Evolutionary conservation across 2,113 vertebrate species (phyloP).

Genomic region (Corythaixoides concolor): DNA sequence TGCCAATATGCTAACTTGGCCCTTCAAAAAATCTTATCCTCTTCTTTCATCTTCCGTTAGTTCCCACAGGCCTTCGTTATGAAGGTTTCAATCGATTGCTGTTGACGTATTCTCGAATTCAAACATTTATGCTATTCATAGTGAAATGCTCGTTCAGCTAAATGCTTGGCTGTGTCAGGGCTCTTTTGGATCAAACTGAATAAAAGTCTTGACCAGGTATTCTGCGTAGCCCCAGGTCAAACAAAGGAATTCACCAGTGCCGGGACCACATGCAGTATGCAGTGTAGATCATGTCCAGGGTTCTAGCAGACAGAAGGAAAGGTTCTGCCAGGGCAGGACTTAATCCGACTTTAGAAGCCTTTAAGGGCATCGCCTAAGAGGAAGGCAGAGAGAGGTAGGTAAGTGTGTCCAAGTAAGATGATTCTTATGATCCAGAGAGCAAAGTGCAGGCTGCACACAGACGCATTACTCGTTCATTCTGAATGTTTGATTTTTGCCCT

Average conservation of each 20-base stretch:
- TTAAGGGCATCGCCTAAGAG: neutral
- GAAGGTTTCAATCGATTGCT: slow-evolving; percentile 59
- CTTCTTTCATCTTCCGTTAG: slow-evolving; percentile 62
- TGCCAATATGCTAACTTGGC: neutral
- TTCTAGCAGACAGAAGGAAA: neutral
- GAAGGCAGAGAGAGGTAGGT: neutral
- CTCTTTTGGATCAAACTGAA: slow-evolving; percentile 58
- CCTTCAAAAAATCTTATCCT: neutral
- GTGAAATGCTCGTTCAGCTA: slow-evolving; percentile 57
- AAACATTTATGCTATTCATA: slow-evolving; percentile 76
- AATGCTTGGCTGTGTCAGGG: slow-evolving; percentile 56
- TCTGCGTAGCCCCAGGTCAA: slow-evolving; percentile 26
- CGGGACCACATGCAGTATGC: neutral
- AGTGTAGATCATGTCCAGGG: neutral
- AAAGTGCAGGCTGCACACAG: neutral
- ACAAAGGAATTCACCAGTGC: slow-evolving; percentile 3
- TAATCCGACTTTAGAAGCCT: neutral
- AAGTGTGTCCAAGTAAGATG: neutral
- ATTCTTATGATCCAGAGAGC: neutral
- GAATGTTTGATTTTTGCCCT: neutral
- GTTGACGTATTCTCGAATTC: slow-evolving; percentile 70
- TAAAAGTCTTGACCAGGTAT: slow-evolving; percentile 63
- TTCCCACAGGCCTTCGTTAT: slow-evolving; percentile 74
- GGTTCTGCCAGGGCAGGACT: neutral
- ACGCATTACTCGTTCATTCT: neutral